Evolutionary conservation across 2,888 invertebrate genomes (phyloP), one percentile per base, ranked within the genome.

Genomic region (Polyommatus iphigenia): DNA sequence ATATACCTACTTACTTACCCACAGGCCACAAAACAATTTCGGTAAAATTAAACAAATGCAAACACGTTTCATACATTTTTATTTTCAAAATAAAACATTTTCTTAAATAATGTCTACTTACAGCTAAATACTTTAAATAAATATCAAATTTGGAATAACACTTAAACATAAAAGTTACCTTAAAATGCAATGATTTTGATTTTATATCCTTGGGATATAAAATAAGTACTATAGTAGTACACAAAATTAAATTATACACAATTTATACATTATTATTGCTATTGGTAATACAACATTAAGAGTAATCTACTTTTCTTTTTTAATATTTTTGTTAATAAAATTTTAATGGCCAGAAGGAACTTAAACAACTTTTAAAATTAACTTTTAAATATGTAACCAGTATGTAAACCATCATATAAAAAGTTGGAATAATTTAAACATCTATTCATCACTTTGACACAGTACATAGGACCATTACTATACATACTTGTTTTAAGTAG

Each of bases 121-220:
- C 81, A 82, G 73, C 62, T 80, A 80, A 81, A 79, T 76, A 78
- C 59, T 79, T 80, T 81, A 83, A 83, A 83, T 82, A 82, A 83
- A 83, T 82, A 82, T 82, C 77, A 81, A 81, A 79, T 82, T 84
- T 84, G 84, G 84, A 84, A 84, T 84, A 83, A 83, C 79, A 80
- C 83, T 83, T 83, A 83, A 80, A 80, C 79, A 75, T 80, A 80
- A 81, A 81, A 79, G 81, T 76, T 77, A 77, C 77, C 77, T 78
- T 67, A 79, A 82, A 83, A 83, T 83, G 82, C 82, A 80, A 78
- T 81, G 79, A 46, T 77, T 75, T 62, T 57, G 18, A 71, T 36
- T 77, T 24, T 36, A 57, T 54, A 71, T 29, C 71, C 77, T n/a
- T 77, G 18, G 71, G 46, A 77, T 67, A 67, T 15, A 18, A 62